Conservation (phyloP, 2,888 invertebrate genomes). For the Drosophila anceps region DNA sequence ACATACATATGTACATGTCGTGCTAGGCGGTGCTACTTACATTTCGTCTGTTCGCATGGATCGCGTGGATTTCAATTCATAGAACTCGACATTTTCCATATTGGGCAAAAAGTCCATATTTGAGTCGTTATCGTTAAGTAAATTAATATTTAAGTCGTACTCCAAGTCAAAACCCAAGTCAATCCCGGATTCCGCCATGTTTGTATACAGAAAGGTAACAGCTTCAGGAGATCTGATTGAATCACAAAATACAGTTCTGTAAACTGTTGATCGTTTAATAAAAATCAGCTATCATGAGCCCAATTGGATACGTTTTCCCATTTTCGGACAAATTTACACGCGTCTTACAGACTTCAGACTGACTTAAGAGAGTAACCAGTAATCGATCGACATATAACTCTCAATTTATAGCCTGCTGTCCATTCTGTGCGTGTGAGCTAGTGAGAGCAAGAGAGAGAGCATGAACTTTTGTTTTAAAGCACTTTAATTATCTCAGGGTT, state of each 20-base stretch:
- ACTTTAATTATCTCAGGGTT: slow-evolving; percentile 6
- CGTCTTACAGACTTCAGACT: slow-evolving; percentile 17
- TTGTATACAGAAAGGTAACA: slow-evolving; percentile 9
- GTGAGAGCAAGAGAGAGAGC: neutral
- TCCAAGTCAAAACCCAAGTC: slow-evolving; percentile 89
- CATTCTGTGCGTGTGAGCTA: neutral
- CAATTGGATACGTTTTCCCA: slow-evolving; percentile 33
- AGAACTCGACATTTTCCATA: slow-evolving; percentile 86
- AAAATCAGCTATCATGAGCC: slow-evolving; percentile 38
- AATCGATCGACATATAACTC: slow-evolving; percentile 46
- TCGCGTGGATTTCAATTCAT: slow-evolving; percentile 87
- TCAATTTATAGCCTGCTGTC: slow-evolving; percentile 19
- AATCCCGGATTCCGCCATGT: slow-evolving; percentile 87
- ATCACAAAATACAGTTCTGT: neutral
- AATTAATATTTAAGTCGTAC: slow-evolving; percentile 81
- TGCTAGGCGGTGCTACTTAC: slow-evolving; percentile 85
- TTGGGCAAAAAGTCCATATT: slow-evolving; percentile 71
- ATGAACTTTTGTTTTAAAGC: neutral
- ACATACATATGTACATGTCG: neutral
- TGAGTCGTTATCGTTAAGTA: slow-evolving; percentile 72
- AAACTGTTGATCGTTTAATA: slow-evolving; percentile 10
- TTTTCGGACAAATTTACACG: slow-evolving; percentile 36
- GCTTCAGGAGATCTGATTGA: neutral
- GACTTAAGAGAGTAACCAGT: slow-evolving; percentile 11
- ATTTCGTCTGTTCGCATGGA: slow-evolving; percentile 87